phyloP scores from a whole-genome alignment of 2,888 invertebrate species.

The Beris chalybata region DNA sequence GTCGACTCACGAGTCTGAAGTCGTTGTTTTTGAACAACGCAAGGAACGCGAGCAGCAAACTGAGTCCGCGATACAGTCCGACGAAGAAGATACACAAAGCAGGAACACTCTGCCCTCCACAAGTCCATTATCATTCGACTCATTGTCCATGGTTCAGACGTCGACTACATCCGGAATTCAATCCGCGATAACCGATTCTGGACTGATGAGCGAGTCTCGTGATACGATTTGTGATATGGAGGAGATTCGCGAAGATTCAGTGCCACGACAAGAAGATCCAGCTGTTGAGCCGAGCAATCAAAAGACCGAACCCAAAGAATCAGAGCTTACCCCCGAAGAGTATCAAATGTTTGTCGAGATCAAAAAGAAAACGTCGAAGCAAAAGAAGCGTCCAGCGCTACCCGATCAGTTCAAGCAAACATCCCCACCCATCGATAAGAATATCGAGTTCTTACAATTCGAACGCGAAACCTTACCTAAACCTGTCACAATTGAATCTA shows the following conservation, averaged over 20 bases:
- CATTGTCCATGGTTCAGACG: background rate
- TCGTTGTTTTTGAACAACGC: conserved; percentile 18
- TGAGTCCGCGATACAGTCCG: too few species aligned
- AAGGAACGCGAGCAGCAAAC: background rate
- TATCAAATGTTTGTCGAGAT: conserved; percentile 50
- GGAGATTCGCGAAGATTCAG: conserved; percentile 19
- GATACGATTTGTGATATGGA: background rate
- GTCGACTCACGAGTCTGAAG: conserved; percentile 32
- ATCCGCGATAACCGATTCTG: conserved; percentile 26
- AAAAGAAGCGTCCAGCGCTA: conserved; percentile 53
- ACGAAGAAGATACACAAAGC: background rate
- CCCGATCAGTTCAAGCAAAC: conserved; percentile 49
- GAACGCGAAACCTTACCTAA: conserved; percentile 32
- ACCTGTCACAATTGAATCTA: background rate
- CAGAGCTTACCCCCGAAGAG: conserved; percentile 52
- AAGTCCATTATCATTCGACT: background rate
- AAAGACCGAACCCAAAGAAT: conserved; percentile 36
- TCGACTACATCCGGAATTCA: conserved; percentile 4
- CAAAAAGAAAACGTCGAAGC: conserved; percentile 53
- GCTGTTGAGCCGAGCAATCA: conserved; percentile 33
- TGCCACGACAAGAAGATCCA: conserved; percentile 39
- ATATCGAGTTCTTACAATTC: conserved; percentile 27
- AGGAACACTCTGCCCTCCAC: background rate
- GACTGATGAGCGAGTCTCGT: conserved; percentile 5
- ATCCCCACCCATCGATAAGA: background rate